These are phyloP conservation scores for Halictus rubicundus DNA, from an alignment of 1,140 invertebrate species.

Conservation along the genomic window DNA sequence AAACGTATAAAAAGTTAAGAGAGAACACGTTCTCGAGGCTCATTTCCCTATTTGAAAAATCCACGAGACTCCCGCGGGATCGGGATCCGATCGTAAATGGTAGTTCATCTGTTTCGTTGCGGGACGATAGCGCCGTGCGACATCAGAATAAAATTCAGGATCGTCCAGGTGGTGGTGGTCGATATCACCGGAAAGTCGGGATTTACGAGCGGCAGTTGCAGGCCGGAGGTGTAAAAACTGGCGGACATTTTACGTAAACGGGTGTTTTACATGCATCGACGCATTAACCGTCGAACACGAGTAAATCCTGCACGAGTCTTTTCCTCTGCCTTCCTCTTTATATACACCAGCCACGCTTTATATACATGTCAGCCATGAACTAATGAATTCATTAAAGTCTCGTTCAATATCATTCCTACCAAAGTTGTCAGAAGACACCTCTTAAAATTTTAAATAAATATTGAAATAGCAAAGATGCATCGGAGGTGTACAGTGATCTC, in stretches of 20 bases:
- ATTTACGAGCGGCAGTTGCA: constrained; percentile 38
- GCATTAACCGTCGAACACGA: constrained; percentile 22
- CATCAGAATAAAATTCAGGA: constrained; percentile 19
- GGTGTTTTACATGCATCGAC: constrained; percentile 37
- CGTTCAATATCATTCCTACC: too few species aligned
- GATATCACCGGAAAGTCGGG: constrained; percentile 33
- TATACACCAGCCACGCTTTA: too few species aligned
- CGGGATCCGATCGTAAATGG: background rate
- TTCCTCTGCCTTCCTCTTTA: too few species aligned
- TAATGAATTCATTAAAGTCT: too few species aligned
- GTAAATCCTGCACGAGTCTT: constrained; percentile 14
- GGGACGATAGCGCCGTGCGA: constrained; percentile 8
- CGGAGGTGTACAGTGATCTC: too few species aligned
- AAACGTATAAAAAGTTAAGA: background rate
- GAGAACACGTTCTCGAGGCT: too few species aligned
- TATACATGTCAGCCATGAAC: too few species aligned
- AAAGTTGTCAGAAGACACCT: too few species aligned
- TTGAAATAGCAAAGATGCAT: too few species aligned
- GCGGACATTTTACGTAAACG: constrained; percentile 29
- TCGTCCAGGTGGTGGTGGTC: constrained; percentile 40
- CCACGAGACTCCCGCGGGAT: background rate
- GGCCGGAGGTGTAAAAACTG: constrained; percentile 15
- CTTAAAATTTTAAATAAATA: too few species aligned
- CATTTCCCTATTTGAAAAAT: too few species aligned
- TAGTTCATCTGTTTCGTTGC: constrained; percentile 14